These are phyloP conservation scores for Strigamia transsilvanica DNA, from an alignment of 2,888 invertebrate species.

Conservation along the genomic window DNA sequence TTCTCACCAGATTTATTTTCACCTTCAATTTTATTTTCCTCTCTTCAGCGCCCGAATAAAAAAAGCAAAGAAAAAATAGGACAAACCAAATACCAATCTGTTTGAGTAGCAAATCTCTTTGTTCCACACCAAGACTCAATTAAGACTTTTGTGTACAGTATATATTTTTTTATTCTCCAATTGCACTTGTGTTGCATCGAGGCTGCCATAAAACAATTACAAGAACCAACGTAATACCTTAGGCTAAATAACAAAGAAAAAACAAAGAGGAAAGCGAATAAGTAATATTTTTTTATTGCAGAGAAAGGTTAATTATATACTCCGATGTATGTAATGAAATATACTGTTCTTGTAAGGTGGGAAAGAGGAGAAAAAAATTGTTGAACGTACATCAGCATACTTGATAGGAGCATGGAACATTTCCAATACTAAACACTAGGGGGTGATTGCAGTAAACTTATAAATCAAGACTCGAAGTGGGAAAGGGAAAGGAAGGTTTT, in stretches of 20 bases:
- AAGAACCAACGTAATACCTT: not conserved
- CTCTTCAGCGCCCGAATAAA: not conserved
- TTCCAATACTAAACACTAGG: slow-evolving; percentile 33
- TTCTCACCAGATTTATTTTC: slow-evolving; percentile 24
- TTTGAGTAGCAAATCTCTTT: slow-evolving; percentile 23
- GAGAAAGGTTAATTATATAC: slow-evolving; percentile 1
- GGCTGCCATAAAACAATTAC: slow-evolving; percentile 34
- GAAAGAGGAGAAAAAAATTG: not conserved
- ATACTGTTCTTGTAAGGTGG: not conserved
- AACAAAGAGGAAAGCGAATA: not conserved
- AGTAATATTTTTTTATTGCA: not conserved
- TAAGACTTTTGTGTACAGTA: slow-evolving; percentile 16
- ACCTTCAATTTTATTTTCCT: slow-evolving; percentile 2
- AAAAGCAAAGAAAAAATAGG: not conserved
- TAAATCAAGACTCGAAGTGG: not conserved
- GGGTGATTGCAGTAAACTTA: slow-evolving; percentile 5
- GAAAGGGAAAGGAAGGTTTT: not conserved
- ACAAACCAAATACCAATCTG: not conserved
- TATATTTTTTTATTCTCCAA: slow-evolving; percentile 6
- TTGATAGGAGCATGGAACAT: not conserved
- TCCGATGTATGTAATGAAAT: not conserved
- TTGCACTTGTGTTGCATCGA: slow-evolving; percentile 9
- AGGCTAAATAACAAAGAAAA: slow-evolving; percentile 9
- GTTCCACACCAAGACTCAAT: slow-evolving; percentile 30
- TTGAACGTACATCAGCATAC: not conserved